These are phyloP conservation scores for Acleris cristana DNA, from an alignment of 2,888 invertebrate species.

Conservation along the genomic window DNA sequence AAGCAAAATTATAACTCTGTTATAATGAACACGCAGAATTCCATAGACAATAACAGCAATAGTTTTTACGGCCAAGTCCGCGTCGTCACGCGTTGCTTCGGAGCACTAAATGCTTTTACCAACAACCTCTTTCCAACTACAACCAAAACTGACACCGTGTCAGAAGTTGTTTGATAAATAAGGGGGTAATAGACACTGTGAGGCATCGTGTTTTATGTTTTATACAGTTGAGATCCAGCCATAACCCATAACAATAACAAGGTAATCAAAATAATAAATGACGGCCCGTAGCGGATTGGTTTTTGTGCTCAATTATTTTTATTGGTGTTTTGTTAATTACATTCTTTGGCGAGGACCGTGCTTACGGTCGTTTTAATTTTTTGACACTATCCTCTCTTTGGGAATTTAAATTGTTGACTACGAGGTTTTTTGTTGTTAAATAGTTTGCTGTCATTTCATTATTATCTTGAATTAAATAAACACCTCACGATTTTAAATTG, in stretches of 20 bases:
- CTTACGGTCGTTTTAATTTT: slow-evolving; percentile 50
- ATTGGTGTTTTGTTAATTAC: slow-evolving; percentile 78
- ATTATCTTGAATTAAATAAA: background rate
- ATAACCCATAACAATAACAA: slow-evolving; percentile 70
- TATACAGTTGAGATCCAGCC: slow-evolving; percentile 50
- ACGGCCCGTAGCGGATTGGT: slow-evolving; percentile 67
- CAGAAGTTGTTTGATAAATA: slow-evolving; percentile 15
- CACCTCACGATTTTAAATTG: background rate
- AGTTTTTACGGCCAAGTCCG: slow-evolving; percentile 41
- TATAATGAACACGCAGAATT: slow-evolving; percentile 28
- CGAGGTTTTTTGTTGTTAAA: slow-evolving; percentile 8
- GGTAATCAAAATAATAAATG: slow-evolving; percentile 78
- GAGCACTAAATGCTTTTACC: slow-evolving; percentile 58
- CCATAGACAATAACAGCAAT: slow-evolving; percentile 26
- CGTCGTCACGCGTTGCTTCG: slow-evolving; percentile 56
- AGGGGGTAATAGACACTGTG: background rate
- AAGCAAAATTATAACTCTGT: slow-evolving; percentile 31
- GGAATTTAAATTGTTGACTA: slow-evolving; percentile 11
- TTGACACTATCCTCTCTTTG: slow-evolving; percentile 43
- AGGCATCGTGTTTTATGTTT: slow-evolving; percentile 18
- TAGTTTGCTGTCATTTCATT: background rate
- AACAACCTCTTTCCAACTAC: slow-evolving; percentile 49
- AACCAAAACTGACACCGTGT: slow-evolving; percentile 44
- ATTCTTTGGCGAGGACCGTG: slow-evolving; percentile 68
- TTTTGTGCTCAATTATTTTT: slow-evolving; percentile 79